These are phyloP conservation scores for Podilymbus podiceps DNA, from an alignment of 2,113 vertebrate genomes.

Conservation along the genomic window DNA sequence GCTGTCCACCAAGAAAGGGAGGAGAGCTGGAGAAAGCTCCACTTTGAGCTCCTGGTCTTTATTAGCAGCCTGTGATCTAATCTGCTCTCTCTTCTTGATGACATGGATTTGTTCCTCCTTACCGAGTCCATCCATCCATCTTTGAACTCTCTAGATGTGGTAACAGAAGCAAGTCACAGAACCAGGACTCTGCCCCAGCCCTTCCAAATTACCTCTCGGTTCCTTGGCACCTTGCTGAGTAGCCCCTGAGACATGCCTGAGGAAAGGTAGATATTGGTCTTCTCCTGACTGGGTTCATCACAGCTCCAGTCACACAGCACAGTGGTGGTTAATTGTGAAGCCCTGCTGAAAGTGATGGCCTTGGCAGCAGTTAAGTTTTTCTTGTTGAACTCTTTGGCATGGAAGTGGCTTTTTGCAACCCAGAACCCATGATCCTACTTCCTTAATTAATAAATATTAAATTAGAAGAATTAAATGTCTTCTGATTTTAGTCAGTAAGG, in stretches of 20 bases:
- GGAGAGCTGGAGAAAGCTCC: background rate
- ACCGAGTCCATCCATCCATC: fast-evolving
- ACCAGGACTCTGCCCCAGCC: background rate
- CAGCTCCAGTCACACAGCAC: background rate
- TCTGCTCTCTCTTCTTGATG: background rate
- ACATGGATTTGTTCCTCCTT: background rate
- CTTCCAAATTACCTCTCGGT: background rate
- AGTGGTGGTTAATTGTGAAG: conserved; percentile 13
- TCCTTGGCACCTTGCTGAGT: background rate
- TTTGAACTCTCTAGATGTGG: background rate
- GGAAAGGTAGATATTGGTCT: background rate
- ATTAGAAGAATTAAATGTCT: conserved; percentile 57
- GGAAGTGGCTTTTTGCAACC: conserved; percentile 16
- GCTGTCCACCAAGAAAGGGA: background rate
- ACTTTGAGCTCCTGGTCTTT: background rate
- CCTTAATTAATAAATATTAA: conserved; percentile 58
- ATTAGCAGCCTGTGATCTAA: background rate
- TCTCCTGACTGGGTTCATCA: background rate
- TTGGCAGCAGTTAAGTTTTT: conserved; percentile 17
- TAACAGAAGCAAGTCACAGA: background rate
- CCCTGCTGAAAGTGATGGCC: background rate
- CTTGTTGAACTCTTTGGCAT: conserved; percentile 29
- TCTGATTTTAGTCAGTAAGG: conserved; percentile 48
- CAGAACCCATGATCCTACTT: conserved; percentile 20
- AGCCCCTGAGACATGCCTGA: background rate